These are phyloP conservation scores for Brachypalpus laphriformis DNA, from an alignment of 2,888 invertebrate species.

Conservation along the genomic window DNA sequence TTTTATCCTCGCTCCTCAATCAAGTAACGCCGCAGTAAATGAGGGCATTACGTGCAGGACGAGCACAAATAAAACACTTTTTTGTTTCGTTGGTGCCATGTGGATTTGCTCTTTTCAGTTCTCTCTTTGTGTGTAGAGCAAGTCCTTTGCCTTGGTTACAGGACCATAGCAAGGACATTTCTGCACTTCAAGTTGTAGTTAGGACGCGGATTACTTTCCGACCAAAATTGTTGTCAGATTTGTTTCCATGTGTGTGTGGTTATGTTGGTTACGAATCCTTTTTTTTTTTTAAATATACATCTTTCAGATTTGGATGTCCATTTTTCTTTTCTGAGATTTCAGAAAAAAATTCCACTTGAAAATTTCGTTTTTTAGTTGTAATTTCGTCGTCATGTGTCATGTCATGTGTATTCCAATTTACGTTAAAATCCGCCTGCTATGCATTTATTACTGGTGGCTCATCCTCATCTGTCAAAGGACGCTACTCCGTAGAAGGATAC, in stretches of 20 bases:
- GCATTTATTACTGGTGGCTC: background rate
- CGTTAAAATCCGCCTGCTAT: background rate
- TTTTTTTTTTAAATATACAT: background rate
- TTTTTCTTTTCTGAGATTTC: background rate
- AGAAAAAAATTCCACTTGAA: constrained; percentile 6
- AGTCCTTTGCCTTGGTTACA: background rate
- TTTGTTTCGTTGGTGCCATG: background rate
- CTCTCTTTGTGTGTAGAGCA: background rate
- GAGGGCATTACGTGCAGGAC: constrained; percentile 29
- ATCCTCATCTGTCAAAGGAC: background rate
- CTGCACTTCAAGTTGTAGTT: background rate
- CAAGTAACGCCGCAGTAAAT: constrained; percentile 18
- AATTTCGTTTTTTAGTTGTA: constrained; percentile 6
- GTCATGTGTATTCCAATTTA: background rate
- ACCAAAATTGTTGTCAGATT: background rate
- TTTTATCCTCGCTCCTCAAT: constrained; percentile 2
- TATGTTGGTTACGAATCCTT: background rate
- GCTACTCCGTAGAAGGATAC: background rate
- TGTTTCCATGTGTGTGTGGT: background rate
- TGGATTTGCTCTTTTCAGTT: constrained; percentile 5
- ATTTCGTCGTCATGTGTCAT: background rate
- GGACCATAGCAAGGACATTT: background rate
- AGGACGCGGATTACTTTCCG: background rate
- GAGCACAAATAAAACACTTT: constrained; percentile 7
- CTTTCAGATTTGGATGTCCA: constrained; percentile 12